phyloP scores from a whole-genome alignment of 2,888 invertebrate genomes.

The Oxytorus armatus region DNA sequence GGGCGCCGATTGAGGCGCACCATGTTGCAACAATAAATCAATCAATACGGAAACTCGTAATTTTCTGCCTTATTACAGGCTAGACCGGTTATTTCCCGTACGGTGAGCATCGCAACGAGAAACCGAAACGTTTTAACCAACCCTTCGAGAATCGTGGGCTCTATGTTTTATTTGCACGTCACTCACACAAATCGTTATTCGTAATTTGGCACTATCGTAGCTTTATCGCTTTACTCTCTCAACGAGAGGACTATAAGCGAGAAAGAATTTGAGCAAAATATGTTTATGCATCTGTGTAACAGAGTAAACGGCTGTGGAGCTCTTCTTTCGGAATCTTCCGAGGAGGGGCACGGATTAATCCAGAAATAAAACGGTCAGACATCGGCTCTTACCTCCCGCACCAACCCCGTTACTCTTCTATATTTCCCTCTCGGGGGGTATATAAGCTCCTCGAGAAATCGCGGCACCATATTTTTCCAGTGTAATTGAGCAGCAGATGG shows the following conservation, averaged over 20 bases:
- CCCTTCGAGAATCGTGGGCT: slow-evolving; percentile 35
- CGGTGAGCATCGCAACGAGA: slow-evolving; percentile 54
- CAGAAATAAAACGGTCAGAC: slow-evolving; percentile 60
- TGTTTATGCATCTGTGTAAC: neutral
- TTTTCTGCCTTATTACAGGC: no score
- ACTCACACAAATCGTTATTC: neutral
- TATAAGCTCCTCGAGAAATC: slow-evolving; percentile 42
- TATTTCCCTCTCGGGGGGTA: slow-evolving; percentile 25
- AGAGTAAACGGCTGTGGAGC: slow-evolving; percentile 5
- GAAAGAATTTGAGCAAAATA: slow-evolving; percentile 12
- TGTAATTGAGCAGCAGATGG: slow-evolving; percentile 64
- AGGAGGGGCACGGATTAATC: slow-evolving; percentile 59
- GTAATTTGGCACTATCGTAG: slow-evolving; percentile 29
- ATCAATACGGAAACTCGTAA: no score
- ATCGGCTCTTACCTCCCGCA: slow-evolving; percentile 33
- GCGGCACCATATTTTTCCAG: slow-evolving; percentile 53
- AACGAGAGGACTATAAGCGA: slow-evolving; percentile 15
- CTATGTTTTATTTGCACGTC: slow-evolving; percentile 27
- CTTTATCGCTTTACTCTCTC: slow-evolving; percentile 37
- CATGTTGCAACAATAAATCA: no score
- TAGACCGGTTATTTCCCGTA: no score
- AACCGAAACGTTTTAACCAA: slow-evolving; percentile 22
- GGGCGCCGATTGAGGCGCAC: no score
- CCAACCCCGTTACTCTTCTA: slow-evolving; percentile 52
- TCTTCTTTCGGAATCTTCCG: slow-evolving; percentile 43